Conservation (phyloP, 2,113 vertebrate genomes). For the Cyanoramphus novaezelandiae region DNA sequence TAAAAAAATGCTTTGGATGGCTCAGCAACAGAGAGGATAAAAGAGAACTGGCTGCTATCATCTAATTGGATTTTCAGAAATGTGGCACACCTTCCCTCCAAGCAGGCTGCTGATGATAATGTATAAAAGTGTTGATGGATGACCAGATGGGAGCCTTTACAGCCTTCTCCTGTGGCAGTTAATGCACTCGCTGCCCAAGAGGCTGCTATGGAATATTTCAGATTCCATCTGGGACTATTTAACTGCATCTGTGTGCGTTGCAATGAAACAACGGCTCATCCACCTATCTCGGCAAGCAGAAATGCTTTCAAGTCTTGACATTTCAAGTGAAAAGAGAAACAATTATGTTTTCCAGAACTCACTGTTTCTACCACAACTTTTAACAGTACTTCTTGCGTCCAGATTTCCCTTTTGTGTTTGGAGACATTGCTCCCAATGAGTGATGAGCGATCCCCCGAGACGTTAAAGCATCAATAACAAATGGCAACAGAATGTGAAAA, state of each 20-base stretch:
- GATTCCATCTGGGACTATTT: conserved; percentile 68
- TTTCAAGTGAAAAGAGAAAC: conserved; percentile 34
- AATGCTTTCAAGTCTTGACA: conserved; percentile 50
- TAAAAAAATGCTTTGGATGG: conserved; percentile 60
- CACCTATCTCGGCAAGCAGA: conserved; percentile 34
- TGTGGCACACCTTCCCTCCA: conserved; percentile 68
- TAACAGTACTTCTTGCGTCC: neutral
- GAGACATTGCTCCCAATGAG: neutral
- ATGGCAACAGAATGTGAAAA: neutral
- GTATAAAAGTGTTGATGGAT: conserved; percentile 69
- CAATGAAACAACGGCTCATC: conserved; percentile 50
- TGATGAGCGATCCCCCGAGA: conserved; percentile 1
- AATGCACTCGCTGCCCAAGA: conserved; percentile 67
- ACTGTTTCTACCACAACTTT: conserved; percentile 35
- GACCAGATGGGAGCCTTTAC: conserved; percentile 70
- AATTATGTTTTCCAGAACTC: conserved; percentile 33
- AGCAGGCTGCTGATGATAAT: conserved; percentile 68
- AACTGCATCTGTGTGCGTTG: conserved; percentile 58
- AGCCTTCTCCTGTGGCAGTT: conserved; percentile 64
- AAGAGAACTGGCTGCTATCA: conserved; percentile 68
- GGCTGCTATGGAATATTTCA: conserved; percentile 65
- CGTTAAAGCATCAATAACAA: neutral
- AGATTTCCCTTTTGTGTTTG: conserved; percentile 52
- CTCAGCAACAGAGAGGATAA: conserved; percentile 60
- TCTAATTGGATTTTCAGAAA: conserved; percentile 71